These are phyloP conservation scores for Scelioninae gen. 1 DNA, from an alignment of 2,888 invertebrate genomes.

Conservation along the genomic window DNA sequence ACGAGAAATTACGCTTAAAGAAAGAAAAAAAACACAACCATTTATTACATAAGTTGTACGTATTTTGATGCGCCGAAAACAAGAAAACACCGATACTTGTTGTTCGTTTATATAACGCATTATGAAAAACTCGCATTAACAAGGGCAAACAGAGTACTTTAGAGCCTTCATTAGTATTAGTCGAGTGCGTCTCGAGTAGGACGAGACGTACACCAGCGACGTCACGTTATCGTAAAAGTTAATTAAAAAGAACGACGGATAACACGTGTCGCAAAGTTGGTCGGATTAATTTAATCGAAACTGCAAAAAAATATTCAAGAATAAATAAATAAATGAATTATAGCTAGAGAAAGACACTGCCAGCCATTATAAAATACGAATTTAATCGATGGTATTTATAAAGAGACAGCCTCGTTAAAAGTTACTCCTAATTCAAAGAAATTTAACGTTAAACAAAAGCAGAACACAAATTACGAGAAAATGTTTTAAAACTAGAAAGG, in stretches of 20 bases:
- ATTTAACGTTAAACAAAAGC: conserved; percentile 29
- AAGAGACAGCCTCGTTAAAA: conserved; percentile 67
- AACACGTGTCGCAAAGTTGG: conserved; percentile 53
- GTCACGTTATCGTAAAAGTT: conserved; percentile 35
- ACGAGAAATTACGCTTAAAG: conserved; percentile 50
- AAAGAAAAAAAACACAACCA: conserved; percentile 21
- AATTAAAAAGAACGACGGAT: conserved; percentile 30
- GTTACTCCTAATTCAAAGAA: conserved; percentile 41
- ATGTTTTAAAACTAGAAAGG: conserved; percentile 41
- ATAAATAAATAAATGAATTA: conserved; percentile 46
- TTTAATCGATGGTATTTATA: conserved; percentile 78
- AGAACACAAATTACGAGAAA: neutral
- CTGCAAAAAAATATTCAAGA: conserved; percentile 38
- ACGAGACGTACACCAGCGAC: conserved; percentile 35
- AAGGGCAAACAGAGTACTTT: conserved; percentile 68
- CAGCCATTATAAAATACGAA: conserved; percentile 81
- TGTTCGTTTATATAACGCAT: conserved; percentile 68
- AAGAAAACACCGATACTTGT: conserved; percentile 46
- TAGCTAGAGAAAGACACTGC: conserved; percentile 80
- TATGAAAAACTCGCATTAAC: conserved; percentile 57
- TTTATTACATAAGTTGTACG: conserved; percentile 70
- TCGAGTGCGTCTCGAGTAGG: conserved; percentile 49
- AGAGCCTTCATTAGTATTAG: conserved; percentile 75
- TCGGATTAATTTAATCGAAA: conserved; percentile 67
- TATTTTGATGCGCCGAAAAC: conserved; percentile 72